Conservation (phyloP, 1,140 invertebrate genomes). For the Pseudomyrmex flavicornis region DNA sequence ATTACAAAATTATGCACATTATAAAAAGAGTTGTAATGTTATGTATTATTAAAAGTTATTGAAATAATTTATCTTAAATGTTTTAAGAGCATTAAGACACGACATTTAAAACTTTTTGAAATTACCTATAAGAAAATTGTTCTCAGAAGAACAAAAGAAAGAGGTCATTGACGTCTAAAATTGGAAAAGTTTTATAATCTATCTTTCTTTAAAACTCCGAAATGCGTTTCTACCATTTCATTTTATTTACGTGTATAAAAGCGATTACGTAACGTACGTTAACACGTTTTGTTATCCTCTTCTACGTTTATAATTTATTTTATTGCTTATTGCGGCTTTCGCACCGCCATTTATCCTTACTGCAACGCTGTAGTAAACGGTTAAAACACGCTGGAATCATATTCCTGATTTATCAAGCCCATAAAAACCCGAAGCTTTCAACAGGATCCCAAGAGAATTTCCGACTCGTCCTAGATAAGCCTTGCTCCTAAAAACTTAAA, state of each 20-base stretch:
- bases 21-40: background rate
- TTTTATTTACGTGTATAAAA: conserved; percentile 18
- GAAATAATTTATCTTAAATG: background rate
- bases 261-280: background rate
- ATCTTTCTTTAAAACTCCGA: background rate
- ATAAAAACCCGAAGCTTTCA: background rate
- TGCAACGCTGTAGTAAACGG: background rate
- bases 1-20: too few species aligned
- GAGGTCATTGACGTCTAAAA: conserved; percentile 26
- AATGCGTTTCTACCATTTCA: conserved; percentile 8
- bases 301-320: conserved; percentile 4
- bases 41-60: background rate
- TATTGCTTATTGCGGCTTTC: background rate
- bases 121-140: conserved; percentile 4
- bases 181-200: conserved; percentile 48
- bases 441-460: background rate
- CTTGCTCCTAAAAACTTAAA: conserved; percentile 35
- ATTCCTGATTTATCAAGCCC: conserved; percentile 21
- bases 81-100: background rate
- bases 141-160: background rate
- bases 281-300: background rate
- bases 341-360: background rate
- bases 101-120: background rate
- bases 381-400: background rate
- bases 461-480: conserved; percentile 15